These are phyloP conservation scores for Actenoides lindsayi DNA, from an alignment of 2,113 vertebrate species.

Conservation along the genomic window DNA sequence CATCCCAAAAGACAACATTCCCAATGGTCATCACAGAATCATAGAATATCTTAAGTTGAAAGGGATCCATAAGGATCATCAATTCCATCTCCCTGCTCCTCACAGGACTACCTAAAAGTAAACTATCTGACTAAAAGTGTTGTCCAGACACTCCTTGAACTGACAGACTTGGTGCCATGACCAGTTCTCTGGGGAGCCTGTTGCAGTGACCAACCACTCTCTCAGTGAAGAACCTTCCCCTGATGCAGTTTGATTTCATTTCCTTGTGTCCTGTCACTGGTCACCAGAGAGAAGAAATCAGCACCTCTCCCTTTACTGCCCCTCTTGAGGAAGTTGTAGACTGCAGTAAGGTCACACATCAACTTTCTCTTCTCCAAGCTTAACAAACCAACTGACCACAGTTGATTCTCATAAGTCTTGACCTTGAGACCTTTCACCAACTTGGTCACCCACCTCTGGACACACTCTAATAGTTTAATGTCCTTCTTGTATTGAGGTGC, in stretches of 20 bases:
- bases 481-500: no score
- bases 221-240: background rate
- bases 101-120: background rate
- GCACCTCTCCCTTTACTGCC: background rate
- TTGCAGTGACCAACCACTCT: background rate
- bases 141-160: background rate
- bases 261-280: rapidly evolving
- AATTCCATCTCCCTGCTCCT: background rate
- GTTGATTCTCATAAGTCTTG: no score
- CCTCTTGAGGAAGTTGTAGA: background rate
- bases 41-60: background rate
- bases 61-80: background rate
- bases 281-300: background rate
- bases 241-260: background rate
- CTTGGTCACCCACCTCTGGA: no score
- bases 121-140: background rate
- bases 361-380: background rate
- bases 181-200: background rate
- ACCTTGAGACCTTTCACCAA: no score
- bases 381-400: background rate
- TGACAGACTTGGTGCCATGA: background rate
- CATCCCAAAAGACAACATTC: background rate
- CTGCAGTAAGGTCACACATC: background rate
- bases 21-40: background rate
- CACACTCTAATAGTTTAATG: no score